Evolutionary conservation across 1,140 invertebrate species (phyloP).

Genomic region (Littorina saxatilis): DNA sequence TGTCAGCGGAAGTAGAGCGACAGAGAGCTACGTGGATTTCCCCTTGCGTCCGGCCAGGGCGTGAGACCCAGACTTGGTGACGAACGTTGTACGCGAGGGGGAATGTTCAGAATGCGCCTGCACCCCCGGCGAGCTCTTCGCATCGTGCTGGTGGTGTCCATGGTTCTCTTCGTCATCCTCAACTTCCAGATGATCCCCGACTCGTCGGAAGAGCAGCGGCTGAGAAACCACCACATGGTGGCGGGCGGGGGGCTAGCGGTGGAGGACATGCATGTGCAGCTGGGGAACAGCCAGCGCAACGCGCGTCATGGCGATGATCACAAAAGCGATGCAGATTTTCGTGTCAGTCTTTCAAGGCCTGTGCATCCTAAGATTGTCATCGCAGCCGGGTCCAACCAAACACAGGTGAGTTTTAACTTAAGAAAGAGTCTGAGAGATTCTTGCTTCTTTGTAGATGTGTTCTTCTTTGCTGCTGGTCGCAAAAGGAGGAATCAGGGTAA

Average conservation of each 20-base stretch:
- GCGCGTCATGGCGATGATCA: not conserved
- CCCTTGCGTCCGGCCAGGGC: too few relatives aligned
- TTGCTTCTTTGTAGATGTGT: too few relatives aligned
- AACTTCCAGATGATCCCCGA: conserved; percentile 66
- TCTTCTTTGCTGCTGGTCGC: too few relatives aligned
- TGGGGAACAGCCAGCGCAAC: not conserved
- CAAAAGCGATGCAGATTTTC: not conserved
- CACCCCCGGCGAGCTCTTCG: conserved; percentile 57
- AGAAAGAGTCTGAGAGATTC: too few relatives aligned
- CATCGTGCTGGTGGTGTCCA: conserved; percentile 59
- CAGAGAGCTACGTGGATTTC: too few relatives aligned
- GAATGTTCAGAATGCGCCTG: conserved; percentile 52
- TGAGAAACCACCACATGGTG: conserved; percentile 21
- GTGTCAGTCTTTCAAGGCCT: not conserved
- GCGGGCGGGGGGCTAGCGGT: conserved; percentile 35
- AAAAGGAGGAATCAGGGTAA: too few relatives aligned
- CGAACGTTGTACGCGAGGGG: too few relatives aligned
- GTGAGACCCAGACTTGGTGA: too few relatives aligned
- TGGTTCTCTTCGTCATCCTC: conserved; percentile 65
- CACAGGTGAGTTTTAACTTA: conserved; percentile 1
- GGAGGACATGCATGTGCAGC: conserved; percentile 44
- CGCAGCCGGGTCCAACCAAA: not conserved
- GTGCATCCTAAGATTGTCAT: conserved; percentile 27
- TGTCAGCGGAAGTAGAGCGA: too few relatives aligned
- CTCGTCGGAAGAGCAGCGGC: conserved; percentile 24